Percentiles rank a stretch among this genome's conserved stretches.
phyloP scores from a whole-genome alignment of 2,113 vertebrate genomes.

The Rhynchopsitta pachyrhyncha region DNA sequence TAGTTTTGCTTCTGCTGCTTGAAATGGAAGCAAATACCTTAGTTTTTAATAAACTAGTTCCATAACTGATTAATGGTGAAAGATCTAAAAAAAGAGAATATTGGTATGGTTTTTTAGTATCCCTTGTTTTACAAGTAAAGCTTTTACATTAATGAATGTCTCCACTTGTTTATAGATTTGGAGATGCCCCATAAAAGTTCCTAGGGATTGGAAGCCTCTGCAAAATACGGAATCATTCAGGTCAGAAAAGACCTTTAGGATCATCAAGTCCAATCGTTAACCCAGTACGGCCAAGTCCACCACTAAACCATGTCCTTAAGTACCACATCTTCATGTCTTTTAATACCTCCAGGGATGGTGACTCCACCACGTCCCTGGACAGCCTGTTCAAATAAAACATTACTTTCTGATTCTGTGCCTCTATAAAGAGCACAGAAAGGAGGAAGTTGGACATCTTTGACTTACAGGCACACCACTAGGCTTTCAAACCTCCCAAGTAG shows the following conservation, averaged over 20 bases:
- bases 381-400: neutral
- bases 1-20: neutral
- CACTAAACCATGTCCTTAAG: neutral
- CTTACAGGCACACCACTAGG: neutral
- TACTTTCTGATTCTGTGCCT: neutral
- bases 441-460: neutral
- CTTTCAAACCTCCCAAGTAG: neutral
- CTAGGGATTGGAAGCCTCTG: conserved; percentile 21
- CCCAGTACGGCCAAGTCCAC: too few relatives aligned
- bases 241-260: neutral
- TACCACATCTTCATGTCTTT: neutral
- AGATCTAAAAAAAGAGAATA: neutral
- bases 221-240: neutral
- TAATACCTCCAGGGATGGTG: neutral
- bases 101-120: neutral
- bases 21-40: neutral
- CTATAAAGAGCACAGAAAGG: neutral
- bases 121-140: neutral
- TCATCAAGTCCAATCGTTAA: too few relatives aligned
- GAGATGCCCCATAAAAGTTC: conserved; percentile 35
- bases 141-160: conserved; percentile 19
- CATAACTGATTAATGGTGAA: neutral
- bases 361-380: too few relatives aligned
- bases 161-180: neutral
- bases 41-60: neutral